Evolutionary conservation across 2,113 vertebrate species (phyloP), one percentile per base, ranked within the genome.

Genomic region (Tetrax tetrax): DNA sequence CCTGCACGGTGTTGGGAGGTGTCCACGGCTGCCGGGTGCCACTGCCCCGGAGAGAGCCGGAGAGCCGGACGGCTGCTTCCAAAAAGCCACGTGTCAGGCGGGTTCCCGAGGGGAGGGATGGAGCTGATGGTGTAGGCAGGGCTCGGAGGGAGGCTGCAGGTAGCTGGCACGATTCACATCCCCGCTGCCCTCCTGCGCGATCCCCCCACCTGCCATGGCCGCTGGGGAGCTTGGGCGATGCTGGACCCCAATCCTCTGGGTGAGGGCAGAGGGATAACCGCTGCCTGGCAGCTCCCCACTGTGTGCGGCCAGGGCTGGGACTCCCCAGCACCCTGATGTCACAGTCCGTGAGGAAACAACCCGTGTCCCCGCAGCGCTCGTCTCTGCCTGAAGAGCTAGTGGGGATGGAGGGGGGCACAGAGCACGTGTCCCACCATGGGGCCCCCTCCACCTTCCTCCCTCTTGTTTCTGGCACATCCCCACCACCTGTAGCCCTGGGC

Each of bases 131-230:
- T 43, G 27, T 12, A 65, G 29, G 61, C 25, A 83, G 47, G 7
- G 57, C 75, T 47, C 2, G 3, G 51, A 54, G 66, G 25, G 27
- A 54, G 4, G 61, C 41, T 82, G 78, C 51, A 53, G 43, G 45
- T 25, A 51, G n/a, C 47, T 74, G 72, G 76, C 61, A 31, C 0
- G 3, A 77, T 31, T 22, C 37, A 6, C 4, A 12, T 60, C 38
- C 27, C 48, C 1, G 0, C 7, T 18, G 48, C 14, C 28, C 43
- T 79, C 35, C 48, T 57, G 53, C 19, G 9, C 0, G 0, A 6
- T 6, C 31, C 22, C 51, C 18, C 28, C 8, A 1, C 35, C 78
- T 48, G 56, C 78, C 56, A 78, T 18, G 6, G 56, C 9, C 7
- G 3, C 61, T 4, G 8, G 11, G 38, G 56, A 75, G 23, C 35